A percentile compares a stretch with the other conserved stretches of the same genome.
Evolutionary conservation across 2,113 vertebrate species (phyloP).

Genomic region (Boulengeromyrus knoepffleri): DNA sequence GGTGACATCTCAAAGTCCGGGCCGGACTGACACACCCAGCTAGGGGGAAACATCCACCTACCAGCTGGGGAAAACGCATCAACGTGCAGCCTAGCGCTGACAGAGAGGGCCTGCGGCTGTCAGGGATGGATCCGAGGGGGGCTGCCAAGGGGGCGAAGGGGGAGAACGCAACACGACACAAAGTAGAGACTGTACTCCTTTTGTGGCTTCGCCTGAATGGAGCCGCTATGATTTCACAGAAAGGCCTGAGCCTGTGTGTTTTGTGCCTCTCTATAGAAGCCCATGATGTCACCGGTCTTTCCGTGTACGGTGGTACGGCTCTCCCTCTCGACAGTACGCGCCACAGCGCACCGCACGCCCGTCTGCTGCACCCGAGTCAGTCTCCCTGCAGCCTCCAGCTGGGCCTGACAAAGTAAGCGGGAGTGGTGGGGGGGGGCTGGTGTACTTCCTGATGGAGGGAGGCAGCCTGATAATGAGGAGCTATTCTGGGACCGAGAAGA

Average conservation of each 20-base stretch:
- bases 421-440: background rate
- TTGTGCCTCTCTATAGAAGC: background rate
- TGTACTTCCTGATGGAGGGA: constrained; percentile 9
- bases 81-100: too few species aligned
- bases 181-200: background rate
- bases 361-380: background rate
- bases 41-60: background rate
- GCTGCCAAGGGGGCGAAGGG: background rate
- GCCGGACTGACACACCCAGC: background rate
- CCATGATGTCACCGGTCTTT: background rate
- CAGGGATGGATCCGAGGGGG: background rate
- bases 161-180: background rate
- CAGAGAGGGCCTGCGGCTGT: background rate
- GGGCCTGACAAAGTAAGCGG: background rate
- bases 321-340: background rate
- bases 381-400: background rate
- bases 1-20: background rate
- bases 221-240: constrained; percentile 4
- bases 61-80: background rate
- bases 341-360: background rate
- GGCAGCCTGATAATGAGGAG: constrained; percentile 8
- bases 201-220: constrained; percentile 11
- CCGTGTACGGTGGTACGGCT: background rate
- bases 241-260: background rate
- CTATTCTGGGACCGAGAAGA: constrained; percentile 23